Evolutionary conservation across 1,140 invertebrate species (phyloP).

Genomic region (Formica selysi): DNA sequence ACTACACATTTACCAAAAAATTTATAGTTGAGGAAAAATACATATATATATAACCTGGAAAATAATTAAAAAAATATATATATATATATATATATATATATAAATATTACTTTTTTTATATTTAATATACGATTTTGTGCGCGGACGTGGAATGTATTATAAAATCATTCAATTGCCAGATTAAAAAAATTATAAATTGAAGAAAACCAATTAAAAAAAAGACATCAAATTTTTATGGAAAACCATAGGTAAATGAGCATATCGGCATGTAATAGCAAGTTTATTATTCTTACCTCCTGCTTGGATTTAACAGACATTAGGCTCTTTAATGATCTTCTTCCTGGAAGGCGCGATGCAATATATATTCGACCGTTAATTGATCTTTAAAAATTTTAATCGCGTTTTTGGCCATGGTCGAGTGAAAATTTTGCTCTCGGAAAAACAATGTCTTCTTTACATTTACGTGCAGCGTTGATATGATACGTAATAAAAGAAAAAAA

Average conservation of each 20-base stretch:
- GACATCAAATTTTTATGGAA: background rate
- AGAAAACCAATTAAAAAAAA: background rate
- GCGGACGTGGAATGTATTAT: background rate
- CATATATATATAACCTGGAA: background rate
- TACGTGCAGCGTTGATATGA: conserved; percentile 1
- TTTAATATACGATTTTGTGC: background rate
- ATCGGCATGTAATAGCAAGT: conserved; percentile 39
- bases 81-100: too few species aligned
- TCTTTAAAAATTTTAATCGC: background rate
- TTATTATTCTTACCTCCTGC: conserved; percentile 71
- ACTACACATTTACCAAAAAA: background rate
- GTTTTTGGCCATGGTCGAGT: conserved; percentile 14
- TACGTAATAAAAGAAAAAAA: conserved; percentile 73
- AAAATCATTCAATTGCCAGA: background rate
- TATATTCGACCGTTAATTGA: conserved; percentile 67
- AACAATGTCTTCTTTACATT: background rate
- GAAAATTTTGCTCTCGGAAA: background rate
- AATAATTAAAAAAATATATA: background rate
- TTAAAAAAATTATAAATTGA: conserved; percentile 4
- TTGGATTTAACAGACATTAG: conserved; percentile 57
- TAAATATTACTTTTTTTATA: too few species aligned
- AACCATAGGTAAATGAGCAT: background rate
- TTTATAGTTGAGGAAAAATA: background rate
- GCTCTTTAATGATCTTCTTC: conserved; percentile 71
- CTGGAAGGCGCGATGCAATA: conserved; percentile 72